Base-by-base conservation (phyloP, 2,113 vertebrate species). In the Mesitornis unicolor region DNA sequence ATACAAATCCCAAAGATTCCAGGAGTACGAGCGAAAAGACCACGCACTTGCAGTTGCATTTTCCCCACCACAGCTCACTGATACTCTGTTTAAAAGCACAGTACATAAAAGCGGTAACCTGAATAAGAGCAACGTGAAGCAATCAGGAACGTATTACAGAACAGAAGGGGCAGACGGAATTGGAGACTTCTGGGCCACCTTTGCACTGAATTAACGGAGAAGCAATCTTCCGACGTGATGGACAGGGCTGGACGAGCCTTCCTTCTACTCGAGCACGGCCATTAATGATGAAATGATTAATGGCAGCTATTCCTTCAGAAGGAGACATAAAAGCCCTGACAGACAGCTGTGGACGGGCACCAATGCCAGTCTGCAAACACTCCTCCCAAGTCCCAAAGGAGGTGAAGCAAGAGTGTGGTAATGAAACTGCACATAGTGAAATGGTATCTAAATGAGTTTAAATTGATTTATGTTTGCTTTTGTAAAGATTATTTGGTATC, bases 391-490 rank as follows among this genome's bases (percentile, higher is more conserved):
- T 97, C 96, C 97, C 97, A 74, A 25, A 97, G 96, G 98, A 97
- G 96, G 95, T 90, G 87, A 96, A 97, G 97, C 89, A 95, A 97
- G 97, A 98, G 97, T 97, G 97, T 97, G 97, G 96, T 98, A 98
- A 98, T 98, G 98, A 98, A 98, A 98, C 97, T 95, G 97, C 96
- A 94, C 96, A 79, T 81, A 98, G 97, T 88, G 94, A 98, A 98
- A 98, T 98, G 98, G 98, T 95, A 98, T 97, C 98, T 98, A 98
- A 98, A 98, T 98, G 98, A 98, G 97, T 98, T 98, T 98, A 98
- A 97, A 97, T 97, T 98, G 98, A 98, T 98, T 98, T 98, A 98
- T 98, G 97, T 87, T 97, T 69, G 97, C 98, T 98, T 98, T 98
- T 97, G 98, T 98, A 97, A 98, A 98, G 98, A 98, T 98, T 97